phyloP scores from a whole-genome alignment of 2,888 invertebrate species.

The Eutolmus rufibarbis region DNA sequence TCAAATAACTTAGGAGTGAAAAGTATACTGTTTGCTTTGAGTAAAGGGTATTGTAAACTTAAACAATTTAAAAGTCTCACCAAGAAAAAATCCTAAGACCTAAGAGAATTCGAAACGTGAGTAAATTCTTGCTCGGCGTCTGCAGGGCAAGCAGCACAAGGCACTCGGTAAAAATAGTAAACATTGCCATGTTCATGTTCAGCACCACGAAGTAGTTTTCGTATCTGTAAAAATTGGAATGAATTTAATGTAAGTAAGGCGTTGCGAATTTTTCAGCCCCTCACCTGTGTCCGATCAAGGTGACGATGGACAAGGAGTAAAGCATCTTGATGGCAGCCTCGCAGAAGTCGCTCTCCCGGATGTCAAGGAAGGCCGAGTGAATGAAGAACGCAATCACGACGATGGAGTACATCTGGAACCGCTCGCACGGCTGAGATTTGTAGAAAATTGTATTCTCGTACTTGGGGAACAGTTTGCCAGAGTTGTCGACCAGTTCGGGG shows the following conservation, averaged over 20 bases:
- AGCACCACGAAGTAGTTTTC: slow-evolving; percentile 62
- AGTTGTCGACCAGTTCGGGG: slow-evolving; percentile 59
- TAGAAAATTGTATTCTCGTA: slow-evolving; percentile 61
- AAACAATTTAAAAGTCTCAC: slow-evolving; percentile 47
- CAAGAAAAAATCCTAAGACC: slow-evolving; percentile 60
- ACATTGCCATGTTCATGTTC: slow-evolving; percentile 59
- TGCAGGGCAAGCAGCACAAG: slow-evolving; percentile 58
- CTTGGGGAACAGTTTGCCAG: slow-evolving; percentile 60
- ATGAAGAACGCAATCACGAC: slow-evolving; percentile 60
- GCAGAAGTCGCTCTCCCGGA: slow-evolving; percentile 57
- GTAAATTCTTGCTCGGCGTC: slow-evolving; percentile 57
- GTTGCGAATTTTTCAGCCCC: background rate
- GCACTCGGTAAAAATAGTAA: slow-evolving; percentile 59
- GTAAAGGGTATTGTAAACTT: too few species aligned
- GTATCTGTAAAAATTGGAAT: slow-evolving; percentile 53
- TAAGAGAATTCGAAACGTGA: slow-evolving; percentile 59
- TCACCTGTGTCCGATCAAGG: slow-evolving; percentile 58
- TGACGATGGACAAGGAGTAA: slow-evolving; percentile 56
- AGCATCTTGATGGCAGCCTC: slow-evolving; percentile 59
- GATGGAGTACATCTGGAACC: slow-evolving; percentile 60
- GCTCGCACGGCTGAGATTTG: slow-evolving; percentile 60
- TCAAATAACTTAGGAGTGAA: too few species aligned
- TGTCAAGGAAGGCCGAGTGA: slow-evolving; percentile 59
- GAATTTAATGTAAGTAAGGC: background rate
- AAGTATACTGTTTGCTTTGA: too few species aligned